Base-by-base conservation (phyloP, 2,797 vertebrate genomes). In the Psittacula derbiana region DNA sequence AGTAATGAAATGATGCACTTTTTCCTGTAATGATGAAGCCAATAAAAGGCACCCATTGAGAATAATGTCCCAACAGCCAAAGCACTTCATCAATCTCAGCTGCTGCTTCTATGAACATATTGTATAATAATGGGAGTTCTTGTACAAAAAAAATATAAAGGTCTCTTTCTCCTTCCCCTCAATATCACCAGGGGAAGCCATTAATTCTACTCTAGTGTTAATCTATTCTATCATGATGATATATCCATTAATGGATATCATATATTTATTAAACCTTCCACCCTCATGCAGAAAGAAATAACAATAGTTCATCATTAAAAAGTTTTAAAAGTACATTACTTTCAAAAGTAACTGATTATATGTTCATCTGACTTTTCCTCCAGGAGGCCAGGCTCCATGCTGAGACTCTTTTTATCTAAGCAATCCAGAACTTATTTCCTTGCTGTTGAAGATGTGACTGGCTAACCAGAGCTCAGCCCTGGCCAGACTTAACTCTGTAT, bases 251-350 rank as follows among this genome's bases (percentile, higher is more conserved):
- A 53, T 76, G 90, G 73, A 8, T 62, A 76, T 65, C 70, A 66
- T 70, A 52, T 64, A 93, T 40, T 90, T 80, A 58, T 95, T 86
- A 94, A 93, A 90, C 28, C 60, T 88, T 62, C 80, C 73, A 86
- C 47, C 66, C 41, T 64, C 8, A 0, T 62, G 18, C 55, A 60
- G 78, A 49, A 62, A 86, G 60, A 80, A 91, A 92, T 75, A 94
- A 75, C 62, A 79, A 38, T 67, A 76, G 70, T 49, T 92, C 80
- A 65, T 40, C 23, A 33, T 82, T 96, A 66, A 81, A 79, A 90
- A 79, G 12, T 33, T n/a, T 23, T 10, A 23, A 57, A 57, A 36
- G n/a, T 36, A 36, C n/a, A 58, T 58, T 58, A 24, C n/a, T 58
- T 36, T 36, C 24, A 24, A 58, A 58, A 86, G 55, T 67, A 84